Percentiles rank a stretch among this genome's conserved stretches.
Evolutionary conservation across 2,113 vertebrate species (phyloP).

Genomic region (Amphilophus citrinellus): DNA sequence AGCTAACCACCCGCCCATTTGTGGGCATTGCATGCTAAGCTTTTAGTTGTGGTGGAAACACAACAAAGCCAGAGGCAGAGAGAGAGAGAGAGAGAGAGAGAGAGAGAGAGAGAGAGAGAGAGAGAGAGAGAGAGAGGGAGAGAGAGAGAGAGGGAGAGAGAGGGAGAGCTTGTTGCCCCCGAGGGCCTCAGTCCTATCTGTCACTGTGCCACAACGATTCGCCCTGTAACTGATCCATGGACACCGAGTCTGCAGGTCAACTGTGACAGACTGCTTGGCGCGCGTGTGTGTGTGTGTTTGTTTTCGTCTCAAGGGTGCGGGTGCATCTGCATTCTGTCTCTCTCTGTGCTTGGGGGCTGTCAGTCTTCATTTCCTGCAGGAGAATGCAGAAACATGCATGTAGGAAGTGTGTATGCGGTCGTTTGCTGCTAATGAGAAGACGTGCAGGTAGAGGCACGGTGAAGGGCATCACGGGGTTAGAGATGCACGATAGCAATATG

Average conservation of each 20-base stretch:
- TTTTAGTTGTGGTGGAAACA: constrained; percentile 21
- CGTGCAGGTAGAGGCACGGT: constrained; percentile 50
- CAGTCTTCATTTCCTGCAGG: constrained; percentile 35
- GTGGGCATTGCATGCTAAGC: constrained; percentile 17
- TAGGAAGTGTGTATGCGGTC: not conserved
- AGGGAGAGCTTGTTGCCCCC: constrained; percentile 40
- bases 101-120: no score
- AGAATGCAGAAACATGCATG: constrained; percentile 1
- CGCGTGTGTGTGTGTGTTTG: constrained; percentile 9
- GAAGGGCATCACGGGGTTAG: constrained; percentile 59
- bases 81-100: constrained; percentile 4
- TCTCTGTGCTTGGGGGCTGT: constrained; percentile 31
- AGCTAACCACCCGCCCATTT: not conserved
- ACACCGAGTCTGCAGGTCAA: constrained; percentile 64
- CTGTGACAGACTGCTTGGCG: constrained; percentile 53
- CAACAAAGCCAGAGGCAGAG: constrained; percentile 40
- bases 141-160: not conserved
- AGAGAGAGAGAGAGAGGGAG: constrained; percentile 16
- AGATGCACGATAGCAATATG: constrained; percentile 67
- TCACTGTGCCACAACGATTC: constrained; percentile 55
- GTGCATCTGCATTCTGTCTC: constrained; percentile 62
- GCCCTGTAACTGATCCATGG: constrained; percentile 70
- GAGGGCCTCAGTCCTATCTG: constrained; percentile 54
- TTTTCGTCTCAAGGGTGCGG: not conserved
- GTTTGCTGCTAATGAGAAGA: constrained; percentile 58